Percentiles rank a stretch among this genome's conserved stretches.
phyloP scores from a whole-genome alignment of 2,113 vertebrate species.

The Chloropsis cyanopogon region DNA sequence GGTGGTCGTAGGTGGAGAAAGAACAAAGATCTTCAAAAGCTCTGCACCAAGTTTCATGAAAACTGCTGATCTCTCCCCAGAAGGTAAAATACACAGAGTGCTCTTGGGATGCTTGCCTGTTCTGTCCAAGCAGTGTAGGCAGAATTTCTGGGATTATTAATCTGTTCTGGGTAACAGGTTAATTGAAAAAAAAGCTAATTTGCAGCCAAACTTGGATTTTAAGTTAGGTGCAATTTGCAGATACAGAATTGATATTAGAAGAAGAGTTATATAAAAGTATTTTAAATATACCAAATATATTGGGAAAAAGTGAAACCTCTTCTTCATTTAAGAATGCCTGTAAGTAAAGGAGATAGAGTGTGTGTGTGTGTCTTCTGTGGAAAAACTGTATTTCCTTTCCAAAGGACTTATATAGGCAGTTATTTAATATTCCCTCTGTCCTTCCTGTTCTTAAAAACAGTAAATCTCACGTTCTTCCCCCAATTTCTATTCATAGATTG shows the following conservation, averaged over 20 bases:
- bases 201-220: neutral
- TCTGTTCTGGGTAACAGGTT: neutral
- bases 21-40: slow-evolving; percentile 93
- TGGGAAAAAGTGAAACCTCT: neutral
- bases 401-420: neutral
- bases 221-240: neutral
- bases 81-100: slow-evolving; percentile 76
- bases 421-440: neutral
- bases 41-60: slow-evolving; percentile 91
- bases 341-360: neutral
- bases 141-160: neutral
- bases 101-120: neutral
- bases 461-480: slow-evolving; percentile 23
- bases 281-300: neutral
- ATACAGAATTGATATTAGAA: neutral
- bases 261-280: neutral
- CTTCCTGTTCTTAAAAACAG: neutral
- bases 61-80: slow-evolving; percentile 84
- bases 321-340: neutral
- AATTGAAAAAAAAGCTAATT: neutral
- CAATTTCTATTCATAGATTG: slow-evolving; percentile 58
- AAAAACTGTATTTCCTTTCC: neutral
- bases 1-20: slow-evolving; percentile 92
- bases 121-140: neutral
- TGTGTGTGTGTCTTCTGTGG: neutral